Base-by-base conservation (phyloP, 2,888 invertebrate species). In the Mythimna vitellina region DNA sequence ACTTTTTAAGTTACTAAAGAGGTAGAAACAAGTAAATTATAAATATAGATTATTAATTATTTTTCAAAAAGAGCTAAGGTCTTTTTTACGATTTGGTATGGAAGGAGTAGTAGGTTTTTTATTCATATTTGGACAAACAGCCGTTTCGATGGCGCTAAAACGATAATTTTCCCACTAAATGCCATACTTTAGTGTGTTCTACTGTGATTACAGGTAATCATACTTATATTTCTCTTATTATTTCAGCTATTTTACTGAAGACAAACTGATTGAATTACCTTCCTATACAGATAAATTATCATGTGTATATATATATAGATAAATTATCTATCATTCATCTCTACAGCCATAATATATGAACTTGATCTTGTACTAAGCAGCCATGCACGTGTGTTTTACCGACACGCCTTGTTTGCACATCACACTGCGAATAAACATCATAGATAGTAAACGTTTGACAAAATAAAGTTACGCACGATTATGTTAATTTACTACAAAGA, bases 401-500 rank as follows among this genome's bases (percentile, higher is more conserved):
- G 51, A 54, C 25, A 46, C 54, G 42, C 25, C 58, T 69, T 74
- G 77, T 77, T 70, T 73, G 65, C 49, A 68, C 54, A 78, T 62
- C 56, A 56, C 69, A 71, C 72, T 29, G 62, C 20, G 60, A 70
- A 69, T 74, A 78, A 72, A 73, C 73, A 54, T 70, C 70, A 68
- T 22, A 83, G 61, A 73, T 76, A 71, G 66, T 74, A 82, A 81
- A 73, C 58, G 49, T 57, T 73, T 80, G 68, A 77, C 78, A 81
- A 72, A 76, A 83, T 75, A 70, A 82, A 78, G 80, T 73, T 83
- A 88, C 86, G 87, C 88, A 87, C 84, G 89, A 90, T 91, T 92
- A 93, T 91, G 91, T 84, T 92, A 93, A 94, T 93, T 93, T 93
- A 93, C 90, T 90, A 90, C 89, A 79, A 75, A 12, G 17, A 84